Evolutionary conservation across 2,113 vertebrate species (phyloP).

Genomic region (Coturnix japonica): DNA sequence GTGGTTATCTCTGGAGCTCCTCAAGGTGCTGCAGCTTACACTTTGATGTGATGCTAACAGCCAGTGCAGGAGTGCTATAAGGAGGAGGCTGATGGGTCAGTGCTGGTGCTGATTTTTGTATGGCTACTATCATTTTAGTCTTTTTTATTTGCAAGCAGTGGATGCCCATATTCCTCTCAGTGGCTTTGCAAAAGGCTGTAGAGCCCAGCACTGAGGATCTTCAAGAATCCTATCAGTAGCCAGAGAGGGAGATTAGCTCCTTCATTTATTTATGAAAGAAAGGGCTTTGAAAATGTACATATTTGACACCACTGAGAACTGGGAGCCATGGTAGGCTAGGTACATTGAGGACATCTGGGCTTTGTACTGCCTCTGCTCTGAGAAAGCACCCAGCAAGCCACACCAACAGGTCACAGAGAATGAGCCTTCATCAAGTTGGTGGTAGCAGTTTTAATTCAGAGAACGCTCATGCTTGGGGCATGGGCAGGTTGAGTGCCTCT

Average conservation of each 20-base stretch:
- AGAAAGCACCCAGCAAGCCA: background rate
- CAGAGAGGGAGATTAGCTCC: background rate
- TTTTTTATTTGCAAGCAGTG: background rate
- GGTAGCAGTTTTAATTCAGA: background rate
- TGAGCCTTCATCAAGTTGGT: background rate
- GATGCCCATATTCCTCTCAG: background rate
- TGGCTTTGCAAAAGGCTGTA: background rate
- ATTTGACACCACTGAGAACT: background rate
- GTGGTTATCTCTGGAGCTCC: background rate
- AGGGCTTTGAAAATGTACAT: background rate
- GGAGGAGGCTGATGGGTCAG: background rate
- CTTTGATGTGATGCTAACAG: background rate
- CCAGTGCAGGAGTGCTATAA: background rate
- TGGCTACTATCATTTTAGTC: background rate
- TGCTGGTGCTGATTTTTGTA: background rate
- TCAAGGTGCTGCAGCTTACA: background rate
- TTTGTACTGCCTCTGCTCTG: background rate
- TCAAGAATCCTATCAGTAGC: background rate
- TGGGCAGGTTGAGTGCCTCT: background rate
- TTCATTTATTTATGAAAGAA: background rate
- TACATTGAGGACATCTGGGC: background rate
- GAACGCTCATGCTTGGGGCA: accelerated
- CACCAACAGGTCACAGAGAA: background rate
- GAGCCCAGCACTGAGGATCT: background rate
- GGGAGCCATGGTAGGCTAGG: background rate